Percentiles rank a stretch among this genome's conserved stretches.
These are phyloP conservation scores for Pyrocephalus nanus DNA, from an alignment of 2,797 vertebrate species.

Conservation along the genomic window DNA sequence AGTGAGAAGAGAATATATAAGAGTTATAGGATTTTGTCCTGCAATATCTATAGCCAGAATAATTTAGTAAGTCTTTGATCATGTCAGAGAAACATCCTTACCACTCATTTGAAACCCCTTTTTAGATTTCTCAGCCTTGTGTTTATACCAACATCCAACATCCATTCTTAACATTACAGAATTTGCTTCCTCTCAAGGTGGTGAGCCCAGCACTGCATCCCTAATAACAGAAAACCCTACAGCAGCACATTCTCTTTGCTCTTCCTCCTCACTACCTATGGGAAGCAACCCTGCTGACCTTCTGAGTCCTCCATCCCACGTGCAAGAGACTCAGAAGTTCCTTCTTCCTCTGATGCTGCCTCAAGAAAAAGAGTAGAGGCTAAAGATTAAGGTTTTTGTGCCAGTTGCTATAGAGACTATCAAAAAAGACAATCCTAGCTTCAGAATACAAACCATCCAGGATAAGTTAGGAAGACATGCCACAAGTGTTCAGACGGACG, in stretches of 20 bases:
- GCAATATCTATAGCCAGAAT: not conserved
- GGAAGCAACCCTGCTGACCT: not conserved
- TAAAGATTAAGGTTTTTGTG: not conserved
- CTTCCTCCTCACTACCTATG: not conserved
- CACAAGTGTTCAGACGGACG: not conserved
- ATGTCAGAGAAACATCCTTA: not conserved
- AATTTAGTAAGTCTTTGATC: not conserved
- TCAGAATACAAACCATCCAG: not conserved
- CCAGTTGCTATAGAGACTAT: not conserved
- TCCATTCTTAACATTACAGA: not conserved
- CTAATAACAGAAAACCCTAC: not conserved
- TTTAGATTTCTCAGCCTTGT: not conserved
- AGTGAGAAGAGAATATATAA: not conserved
- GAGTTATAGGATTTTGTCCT: not conserved
- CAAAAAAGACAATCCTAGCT: not conserved
- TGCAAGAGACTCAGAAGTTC: not conserved
- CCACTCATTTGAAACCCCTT: not conserved
- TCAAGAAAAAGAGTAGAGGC: not conserved
- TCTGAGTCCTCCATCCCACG: not conserved
- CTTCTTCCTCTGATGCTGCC: not conserved
- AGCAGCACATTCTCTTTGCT: not conserved
- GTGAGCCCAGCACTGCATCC: not conserved
- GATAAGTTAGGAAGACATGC: not conserved
- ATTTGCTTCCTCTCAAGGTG: not conserved
- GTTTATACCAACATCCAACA: not conserved